phyloP scores from a whole-genome alignment of 2,113 vertebrate genomes.

The Cyanocitta stelleri region DNA sequence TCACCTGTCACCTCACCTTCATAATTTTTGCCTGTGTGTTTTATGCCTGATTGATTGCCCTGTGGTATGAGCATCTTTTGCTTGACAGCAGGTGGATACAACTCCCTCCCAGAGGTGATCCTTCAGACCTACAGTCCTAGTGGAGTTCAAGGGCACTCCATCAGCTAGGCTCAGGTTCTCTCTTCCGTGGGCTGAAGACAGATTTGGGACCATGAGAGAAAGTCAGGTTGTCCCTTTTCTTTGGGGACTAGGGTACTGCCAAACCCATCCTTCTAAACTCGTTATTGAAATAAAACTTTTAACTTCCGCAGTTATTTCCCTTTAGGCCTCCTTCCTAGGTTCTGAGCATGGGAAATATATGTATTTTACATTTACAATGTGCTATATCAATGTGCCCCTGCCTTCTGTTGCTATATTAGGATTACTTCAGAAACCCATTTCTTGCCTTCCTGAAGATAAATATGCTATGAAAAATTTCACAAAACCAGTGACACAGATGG shows the following conservation, averaged over 20 bases:
- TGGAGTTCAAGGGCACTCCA: neutral
- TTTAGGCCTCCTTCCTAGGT: neutral
- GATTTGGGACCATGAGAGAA: neutral
- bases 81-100: neutral
- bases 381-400: neutral
- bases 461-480: neutral
- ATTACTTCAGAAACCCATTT: neutral
- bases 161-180: neutral
- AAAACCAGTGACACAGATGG: neutral
- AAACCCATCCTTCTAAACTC: neutral
- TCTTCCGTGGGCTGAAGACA: neutral
- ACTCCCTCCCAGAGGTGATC: neutral
- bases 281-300: neutral
- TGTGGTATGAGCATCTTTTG: neutral
- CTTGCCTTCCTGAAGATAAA: neutral
- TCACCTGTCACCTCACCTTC: neutral
- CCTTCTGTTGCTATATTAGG: neutral
- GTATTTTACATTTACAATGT: neutral
- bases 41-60: neutral
- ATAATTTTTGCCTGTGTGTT: neutral
- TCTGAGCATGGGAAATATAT: neutral
- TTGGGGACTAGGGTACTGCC: neutral
- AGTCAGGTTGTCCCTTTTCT: neutral
- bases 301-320: neutral
- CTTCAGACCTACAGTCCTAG: neutral